These are phyloP conservation scores for Antheraea pernyi DNA, from an alignment of 1,140 invertebrate species.

Conservation along the genomic window DNA sequence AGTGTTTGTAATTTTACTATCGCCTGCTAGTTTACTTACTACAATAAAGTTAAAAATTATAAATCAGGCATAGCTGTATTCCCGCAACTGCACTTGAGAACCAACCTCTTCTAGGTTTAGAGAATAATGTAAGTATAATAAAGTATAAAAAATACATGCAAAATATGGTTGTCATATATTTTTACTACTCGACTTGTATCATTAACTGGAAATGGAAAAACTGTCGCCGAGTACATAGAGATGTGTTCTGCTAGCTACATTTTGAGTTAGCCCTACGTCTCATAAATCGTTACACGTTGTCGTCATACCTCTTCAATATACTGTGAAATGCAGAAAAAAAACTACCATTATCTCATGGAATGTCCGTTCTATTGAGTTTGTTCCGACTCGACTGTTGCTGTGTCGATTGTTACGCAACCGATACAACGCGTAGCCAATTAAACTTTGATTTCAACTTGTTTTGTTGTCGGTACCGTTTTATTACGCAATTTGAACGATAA, in stretches of 20 bases:
- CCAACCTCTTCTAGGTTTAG: too few relatives aligned
- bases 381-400: neutral
- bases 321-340: neutral
- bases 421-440: neutral
- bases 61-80: too few relatives aligned
- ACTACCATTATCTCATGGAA: slow-evolving; percentile 1
- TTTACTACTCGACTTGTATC: too few relatives aligned
- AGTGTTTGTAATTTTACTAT: too few relatives aligned
- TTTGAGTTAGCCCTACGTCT: neutral
- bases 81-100: too few relatives aligned
- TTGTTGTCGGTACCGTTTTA: neutral
- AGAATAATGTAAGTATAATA: too few relatives aligned
- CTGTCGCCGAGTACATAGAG: too few relatives aligned
- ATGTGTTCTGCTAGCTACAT: neutral
- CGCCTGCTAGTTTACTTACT: too few relatives aligned
- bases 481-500: neutral
- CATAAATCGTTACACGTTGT: neutral
- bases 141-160: too few relatives aligned
- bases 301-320: neutral
- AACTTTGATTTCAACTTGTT: neutral
- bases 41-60: too few relatives aligned
- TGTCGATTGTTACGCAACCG: neutral
- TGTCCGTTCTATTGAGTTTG: neutral
- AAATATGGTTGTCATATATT: too few relatives aligned
- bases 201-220: too few relatives aligned